Evolutionary conservation across 2,888 invertebrate genomes (phyloP).

Genomic region (Dolichopus griseipennis): DNA sequence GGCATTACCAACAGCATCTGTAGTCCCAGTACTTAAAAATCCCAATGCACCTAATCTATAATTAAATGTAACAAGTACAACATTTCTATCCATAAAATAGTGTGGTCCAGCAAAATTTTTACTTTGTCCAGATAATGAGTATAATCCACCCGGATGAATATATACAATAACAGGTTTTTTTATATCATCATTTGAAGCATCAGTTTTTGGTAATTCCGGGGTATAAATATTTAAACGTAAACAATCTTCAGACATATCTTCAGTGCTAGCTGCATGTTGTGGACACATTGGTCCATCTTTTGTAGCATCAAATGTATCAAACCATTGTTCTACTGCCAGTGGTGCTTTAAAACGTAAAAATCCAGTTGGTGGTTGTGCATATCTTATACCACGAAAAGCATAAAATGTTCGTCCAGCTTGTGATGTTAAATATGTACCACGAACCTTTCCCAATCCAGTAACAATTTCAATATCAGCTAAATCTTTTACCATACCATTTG

Average conservation of each 20-base stretch:
- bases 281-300: conserved; percentile 53
- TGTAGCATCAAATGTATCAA: conserved; percentile 47
- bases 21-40: conserved; percentile 57
- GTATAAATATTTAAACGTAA: conserved; percentile 52
- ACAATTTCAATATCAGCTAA: conserved; percentile 38
- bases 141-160: conserved; percentile 62
- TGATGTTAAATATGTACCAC: conserved; percentile 37
- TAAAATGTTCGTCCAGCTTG: conserved; percentile 38
- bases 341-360: conserved; percentile 42
- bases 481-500: conserved; percentile 33
- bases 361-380: conserved; percentile 38
- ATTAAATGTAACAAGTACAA: conserved; percentile 55
- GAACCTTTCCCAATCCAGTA: conserved; percentile 38
- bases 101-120: conserved; percentile 47
- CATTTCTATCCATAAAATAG: conserved; percentile 55
- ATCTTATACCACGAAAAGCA: conserved; percentile 41
- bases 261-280: conserved; percentile 32
- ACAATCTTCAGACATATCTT: conserved; percentile 48
- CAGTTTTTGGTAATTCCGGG: conserved; percentile 30
- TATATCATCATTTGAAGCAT: conserved; percentile 26
- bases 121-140: conserved; percentile 52
- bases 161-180: conserved; percentile 54
- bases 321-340: conserved; percentile 45
- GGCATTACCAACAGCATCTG: conserved; percentile 57
- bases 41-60: conserved; percentile 51